Base-by-base conservation (phyloP, 2,888 invertebrate species). In the Merodon equestris region DNA sequence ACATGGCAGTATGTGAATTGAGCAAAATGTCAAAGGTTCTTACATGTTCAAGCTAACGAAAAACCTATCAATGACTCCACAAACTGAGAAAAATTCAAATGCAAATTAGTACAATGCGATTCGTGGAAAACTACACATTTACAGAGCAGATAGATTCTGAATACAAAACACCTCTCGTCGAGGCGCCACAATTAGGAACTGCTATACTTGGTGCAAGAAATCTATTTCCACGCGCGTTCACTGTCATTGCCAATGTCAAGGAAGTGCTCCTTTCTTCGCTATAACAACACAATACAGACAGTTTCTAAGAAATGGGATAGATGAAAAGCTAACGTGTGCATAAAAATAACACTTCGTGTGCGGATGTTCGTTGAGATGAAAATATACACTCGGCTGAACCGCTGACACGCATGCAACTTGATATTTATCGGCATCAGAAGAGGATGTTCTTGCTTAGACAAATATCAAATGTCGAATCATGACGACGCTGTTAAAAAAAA, bases 211-310 rank as follows among this genome's bases (percentile, higher is more conserved):
- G 54, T 54, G 45, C 44, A 9, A 53, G 51, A 40, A 51, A 15
- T 63, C 44, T 53, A 53, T 64, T 53, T 64, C 15, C 18, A 64
- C 34, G 17, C 53, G 40, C 27, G n/a, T 17, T 57, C 13, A 17
- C 34, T 18, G 1, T 50, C 50, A 61, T 15, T 61, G 51, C 42
- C 57, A 44, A 27, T 12, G 57, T 42, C 51, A 61, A 61, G 38
- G 27, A n/a, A 14, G 18, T 18, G 40, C 27, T 27, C 27, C 27
- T 27, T 27, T 7, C 27, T 27, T 7, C 27, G 2, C 27, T 27
- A 4, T 27, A 27, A 7, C 27, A 4, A 27, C 27, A 7, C 27
- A 7, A 27, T 27, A 27, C 7, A 27, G 27, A 27, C 27, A 27
- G n/a, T n/a, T n/a, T n/a, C n/a, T n/a, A n/a, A 27, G 27, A 4